These are phyloP conservation scores for Goniozus legneri DNA, from an alignment of 1,140 invertebrate species.

Conservation along the genomic window DNA sequence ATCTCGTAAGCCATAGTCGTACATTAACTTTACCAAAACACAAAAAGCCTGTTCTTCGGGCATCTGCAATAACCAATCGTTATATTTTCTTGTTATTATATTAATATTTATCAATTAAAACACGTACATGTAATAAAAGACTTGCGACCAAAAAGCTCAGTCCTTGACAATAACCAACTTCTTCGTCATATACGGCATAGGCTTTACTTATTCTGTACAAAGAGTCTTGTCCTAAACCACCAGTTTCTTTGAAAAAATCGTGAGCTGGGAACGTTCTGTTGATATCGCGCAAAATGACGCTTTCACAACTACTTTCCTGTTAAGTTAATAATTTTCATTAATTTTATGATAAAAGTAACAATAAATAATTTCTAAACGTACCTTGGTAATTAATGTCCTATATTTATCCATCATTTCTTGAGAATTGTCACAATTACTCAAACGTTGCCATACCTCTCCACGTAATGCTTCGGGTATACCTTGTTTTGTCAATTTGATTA, in stretches of 20 bases:
- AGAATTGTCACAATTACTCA: conserved; percentile 82
- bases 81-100: neutral
- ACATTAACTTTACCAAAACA: conserved; percentile 95
- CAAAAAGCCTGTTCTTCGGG: conserved; percentile 99
- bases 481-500: conserved; percentile 74
- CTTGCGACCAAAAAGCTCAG: conserved; percentile 95
- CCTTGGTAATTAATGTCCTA: conserved; percentile 86
- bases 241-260: conserved; percentile 93
- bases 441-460: conserved; percentile 95
- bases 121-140: conserved; percentile 87
- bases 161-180: conserved; percentile 98
- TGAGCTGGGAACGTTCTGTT: conserved; percentile 98
- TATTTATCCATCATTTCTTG: conserved; percentile 88
- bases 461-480: conserved; percentile 95
- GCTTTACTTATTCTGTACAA: conserved; percentile 94
- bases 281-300: conserved; percentile 93
- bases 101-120: neutral
- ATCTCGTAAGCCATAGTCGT: conserved; percentile 89
- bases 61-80: conserved; percentile 69
- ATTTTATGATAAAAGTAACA: conserved; percentile 2
- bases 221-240: conserved; percentile 89
- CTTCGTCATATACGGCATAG: conserved; percentile 94
- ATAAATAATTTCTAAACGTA: conserved; percentile 37
- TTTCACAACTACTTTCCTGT: conserved; percentile 84
- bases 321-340: conserved; percentile 14